Conservation (phyloP, 2,888 invertebrate species). For the Hybos culiciformis region DNA sequence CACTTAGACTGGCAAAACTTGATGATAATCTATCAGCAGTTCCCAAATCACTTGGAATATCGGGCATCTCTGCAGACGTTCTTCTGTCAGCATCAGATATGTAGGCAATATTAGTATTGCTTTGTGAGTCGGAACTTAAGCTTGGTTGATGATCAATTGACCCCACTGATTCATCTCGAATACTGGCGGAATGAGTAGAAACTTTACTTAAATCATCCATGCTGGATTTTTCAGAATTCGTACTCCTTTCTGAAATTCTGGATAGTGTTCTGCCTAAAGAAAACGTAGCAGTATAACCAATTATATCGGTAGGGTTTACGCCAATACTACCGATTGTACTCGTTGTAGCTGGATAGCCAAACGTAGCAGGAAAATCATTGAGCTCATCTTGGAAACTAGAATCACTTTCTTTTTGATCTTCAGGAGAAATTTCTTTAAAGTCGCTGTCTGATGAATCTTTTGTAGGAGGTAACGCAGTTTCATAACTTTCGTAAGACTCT, state of each 20-base stretch:
- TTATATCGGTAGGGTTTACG: conserved; percentile 48
- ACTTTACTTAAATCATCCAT: conserved; percentile 76
- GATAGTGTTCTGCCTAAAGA: conserved; percentile 64
- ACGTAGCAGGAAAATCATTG: conserved; percentile 59
- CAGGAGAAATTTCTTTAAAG: conserved; percentile 39
- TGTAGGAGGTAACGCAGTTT: conserved; percentile 27
- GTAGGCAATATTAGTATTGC: conserved; percentile 56
- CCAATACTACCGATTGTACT: conserved; percentile 39
- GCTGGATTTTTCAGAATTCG: conserved; percentile 77
- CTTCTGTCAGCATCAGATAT: conserved; percentile 67
- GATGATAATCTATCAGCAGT: conserved; percentile 42
- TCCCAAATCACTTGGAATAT: conserved; percentile 62
- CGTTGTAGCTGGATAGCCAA: conserved; percentile 53
- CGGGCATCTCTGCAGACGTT: conserved; percentile 74
- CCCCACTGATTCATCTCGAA: conserved; percentile 69
- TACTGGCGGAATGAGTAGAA: conserved; percentile 68
- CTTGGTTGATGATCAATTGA: conserved; percentile 78
- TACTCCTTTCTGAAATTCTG: conserved; percentile 76
- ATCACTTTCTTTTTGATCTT: conserved; percentile 43
- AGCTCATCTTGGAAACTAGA: conserved; percentile 61
- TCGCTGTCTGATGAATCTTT: conserved; percentile 33
- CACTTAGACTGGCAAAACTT: conserved; percentile 35
- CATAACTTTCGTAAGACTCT: conserved; percentile 45
- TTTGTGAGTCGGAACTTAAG: conserved; percentile 70
- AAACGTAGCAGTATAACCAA: conserved; percentile 61